Percentiles rank a stretch among this genome's conserved stretches.
Evolutionary conservation across 2,113 vertebrate genomes (phyloP).

Genomic region (Setophaga kirtlandii): DNA sequence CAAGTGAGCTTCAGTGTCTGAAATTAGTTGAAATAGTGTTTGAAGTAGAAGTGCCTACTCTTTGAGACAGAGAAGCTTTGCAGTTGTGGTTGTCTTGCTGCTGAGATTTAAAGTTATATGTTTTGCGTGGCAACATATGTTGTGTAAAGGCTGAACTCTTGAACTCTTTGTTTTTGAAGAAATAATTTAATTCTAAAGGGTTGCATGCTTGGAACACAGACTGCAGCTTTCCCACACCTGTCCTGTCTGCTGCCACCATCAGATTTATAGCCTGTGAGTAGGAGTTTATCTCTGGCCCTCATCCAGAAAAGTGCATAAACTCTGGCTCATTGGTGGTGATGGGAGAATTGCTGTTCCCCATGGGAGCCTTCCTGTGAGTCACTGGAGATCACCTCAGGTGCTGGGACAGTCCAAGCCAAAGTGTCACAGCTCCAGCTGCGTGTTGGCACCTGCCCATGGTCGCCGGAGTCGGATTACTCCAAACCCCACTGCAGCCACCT

Average conservation of each 20-base stretch:
- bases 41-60: not conserved
- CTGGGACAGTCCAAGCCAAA: not conserved
- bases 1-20: not conserved
- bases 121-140: not conserved
- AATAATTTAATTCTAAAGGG: slow-evolving; percentile 22
- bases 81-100: not conserved
- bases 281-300: not conserved
- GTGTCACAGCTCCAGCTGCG: not conserved
- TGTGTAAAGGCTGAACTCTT: slow-evolving; percentile 23
- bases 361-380: not conserved
- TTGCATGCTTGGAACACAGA: not conserved
- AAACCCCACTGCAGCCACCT: not conserved
- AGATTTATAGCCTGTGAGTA: slow-evolving; percentile 28
- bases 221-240: slow-evolving; percentile 44
- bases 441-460: not conserved
- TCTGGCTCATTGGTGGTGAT: not conserved
- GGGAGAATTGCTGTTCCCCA: not conserved
- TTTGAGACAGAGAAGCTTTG: slow-evolving; percentile 1
- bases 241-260: not conserved
- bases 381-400: not conserved
- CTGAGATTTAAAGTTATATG: not conserved
- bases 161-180: slow-evolving; percentile 47
- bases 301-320: not conserved
- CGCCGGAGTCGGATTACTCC: not conserved
- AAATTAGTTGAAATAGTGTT: slow-evolving; percentile 26